Conservation (phyloP, 2,797 vertebrate species). For the Odontamblyopus rebecca region DNA sequence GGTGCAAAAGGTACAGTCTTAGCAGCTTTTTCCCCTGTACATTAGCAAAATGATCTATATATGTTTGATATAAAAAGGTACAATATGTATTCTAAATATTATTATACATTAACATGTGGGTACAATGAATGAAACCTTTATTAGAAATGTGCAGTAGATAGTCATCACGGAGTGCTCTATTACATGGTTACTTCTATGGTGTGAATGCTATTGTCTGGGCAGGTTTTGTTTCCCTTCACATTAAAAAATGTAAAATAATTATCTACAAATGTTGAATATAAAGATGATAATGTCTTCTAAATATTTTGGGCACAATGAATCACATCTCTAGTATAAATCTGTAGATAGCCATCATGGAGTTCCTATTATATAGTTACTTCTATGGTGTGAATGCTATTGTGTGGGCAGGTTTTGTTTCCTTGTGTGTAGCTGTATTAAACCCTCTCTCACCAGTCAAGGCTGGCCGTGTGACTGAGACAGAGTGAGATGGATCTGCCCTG, state of each 20-base stretch:
- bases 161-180: not conserved
- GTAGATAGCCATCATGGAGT: not conserved
- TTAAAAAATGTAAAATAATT: no score
- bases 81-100: no score
- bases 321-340: not conserved
- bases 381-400: not conserved
- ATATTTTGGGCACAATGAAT: not conserved
- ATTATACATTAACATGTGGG: no score
- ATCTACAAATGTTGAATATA: no score
- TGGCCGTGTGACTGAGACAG: slow-evolving; percentile 42
- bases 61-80: no score
- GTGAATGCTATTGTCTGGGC: no score
- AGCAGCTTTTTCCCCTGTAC: no score
- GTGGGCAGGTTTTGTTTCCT: not conserved
- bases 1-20: no score
- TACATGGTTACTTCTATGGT: no score
- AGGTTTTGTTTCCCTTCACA: no score
- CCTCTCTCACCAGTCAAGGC: slow-evolving; percentile 42
- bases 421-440: slow-evolving; percentile 34
- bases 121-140: not conserved
- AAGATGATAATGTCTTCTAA: no score
- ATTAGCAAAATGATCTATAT: no score
- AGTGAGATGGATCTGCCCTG: slow-evolving; percentile 59
- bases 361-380: not conserved
- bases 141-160: not conserved